Conservation (phyloP, 2,888 invertebrate species). For the Scrobipalpa costella region DNA sequence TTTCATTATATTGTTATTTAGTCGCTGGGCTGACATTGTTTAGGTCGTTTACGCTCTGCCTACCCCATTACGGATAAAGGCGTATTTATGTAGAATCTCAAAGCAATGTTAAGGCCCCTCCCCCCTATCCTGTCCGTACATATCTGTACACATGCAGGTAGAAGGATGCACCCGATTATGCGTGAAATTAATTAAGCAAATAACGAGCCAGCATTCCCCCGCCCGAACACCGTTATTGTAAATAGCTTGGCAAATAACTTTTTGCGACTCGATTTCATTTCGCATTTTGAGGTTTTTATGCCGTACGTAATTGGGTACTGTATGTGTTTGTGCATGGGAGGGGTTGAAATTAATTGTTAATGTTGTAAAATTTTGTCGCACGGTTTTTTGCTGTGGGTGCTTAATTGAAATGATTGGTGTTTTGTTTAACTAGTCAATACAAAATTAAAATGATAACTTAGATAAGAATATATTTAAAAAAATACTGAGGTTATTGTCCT, state of each 20-base stretch:
- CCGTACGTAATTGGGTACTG: background rate
- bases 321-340: background rate
- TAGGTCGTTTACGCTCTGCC: too few species aligned
- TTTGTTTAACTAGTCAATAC: too few species aligned
- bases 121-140: background rate
- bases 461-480: too few species aligned
- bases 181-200: conserved; percentile 47
- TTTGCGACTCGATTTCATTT: conserved; percentile 13
- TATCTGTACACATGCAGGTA: conserved; percentile 3
- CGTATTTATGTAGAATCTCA: too few species aligned
- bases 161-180: conserved; percentile 38
- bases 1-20: too few species aligned
- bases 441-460: too few species aligned
- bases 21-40: too few species aligned
- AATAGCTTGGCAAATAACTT: conserved; percentile 32
- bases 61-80: too few species aligned
- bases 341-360: background rate
- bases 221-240: conserved; percentile 35
- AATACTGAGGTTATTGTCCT: too few species aligned
- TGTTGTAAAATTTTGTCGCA: background rate
- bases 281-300: conserved; percentile 18
- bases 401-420: background rate
- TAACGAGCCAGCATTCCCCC: conserved; percentile 35
- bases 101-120: background rate
- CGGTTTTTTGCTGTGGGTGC: too few species aligned